A percentile compares a stretch with the other conserved stretches of the same genome.
These are phyloP conservation scores for Branchellion lobata DNA, from an alignment of 2,888 invertebrate species.

Conservation along the genomic window DNA sequence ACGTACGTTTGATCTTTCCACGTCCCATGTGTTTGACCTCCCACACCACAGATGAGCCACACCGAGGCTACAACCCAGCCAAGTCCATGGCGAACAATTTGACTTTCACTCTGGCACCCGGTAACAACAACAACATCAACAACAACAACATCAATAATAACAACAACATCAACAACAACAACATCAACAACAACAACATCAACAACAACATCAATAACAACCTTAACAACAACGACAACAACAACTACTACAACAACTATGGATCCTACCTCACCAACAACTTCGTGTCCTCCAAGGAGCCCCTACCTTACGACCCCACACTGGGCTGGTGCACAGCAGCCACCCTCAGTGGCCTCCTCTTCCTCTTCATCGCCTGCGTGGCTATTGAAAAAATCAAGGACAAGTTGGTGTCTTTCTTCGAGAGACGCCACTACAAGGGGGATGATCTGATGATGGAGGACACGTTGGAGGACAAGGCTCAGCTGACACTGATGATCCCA, in stretches of 20 bases:
- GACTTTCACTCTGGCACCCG: not conserved
- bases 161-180: not conserved
- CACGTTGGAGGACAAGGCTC: not conserved
- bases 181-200: not conserved
- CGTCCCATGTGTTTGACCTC: no score
- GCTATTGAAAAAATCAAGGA: conserved; percentile 49
- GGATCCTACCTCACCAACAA: not conserved
- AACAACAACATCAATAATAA: not conserved
- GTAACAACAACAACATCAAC: not conserved
- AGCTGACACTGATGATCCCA: not conserved
- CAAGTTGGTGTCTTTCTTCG: conserved; percentile 38
- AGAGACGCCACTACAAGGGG: conserved; percentile 1
- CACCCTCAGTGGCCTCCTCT: conserved; percentile 49
- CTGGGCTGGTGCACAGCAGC: conserved; percentile 52
- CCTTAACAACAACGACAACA: not conserved
- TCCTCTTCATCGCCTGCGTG: conserved; percentile 50
- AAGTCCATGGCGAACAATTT: not conserved
- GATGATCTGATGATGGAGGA: not conserved
- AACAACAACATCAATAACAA: not conserved
- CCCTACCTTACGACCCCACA: conserved; percentile 50
- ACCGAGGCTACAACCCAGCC: no score
- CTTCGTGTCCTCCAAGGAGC: conserved; percentile 44
- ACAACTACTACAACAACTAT: not conserved
- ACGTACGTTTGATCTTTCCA: no score
- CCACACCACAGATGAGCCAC: no score